Evolutionary conservation across 1,140 invertebrate genomes (phyloP).

Genomic region (Globodera rostochiensis): DNA sequence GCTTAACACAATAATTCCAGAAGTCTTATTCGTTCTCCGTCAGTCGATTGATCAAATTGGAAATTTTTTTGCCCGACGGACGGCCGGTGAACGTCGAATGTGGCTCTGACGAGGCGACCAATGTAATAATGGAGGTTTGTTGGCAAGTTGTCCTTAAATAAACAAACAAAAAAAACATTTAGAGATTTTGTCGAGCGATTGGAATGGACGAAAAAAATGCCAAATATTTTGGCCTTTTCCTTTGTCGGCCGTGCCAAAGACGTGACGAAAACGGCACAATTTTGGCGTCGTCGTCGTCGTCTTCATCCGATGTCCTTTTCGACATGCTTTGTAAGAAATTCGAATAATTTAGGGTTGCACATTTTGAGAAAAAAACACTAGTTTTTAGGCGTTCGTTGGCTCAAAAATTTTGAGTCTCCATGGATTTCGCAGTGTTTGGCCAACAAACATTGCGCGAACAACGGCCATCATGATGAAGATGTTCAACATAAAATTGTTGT

Average conservation of each 20-base stretch:
- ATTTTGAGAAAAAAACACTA: conserved; percentile 18
- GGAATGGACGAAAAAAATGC: conserved; percentile 37
- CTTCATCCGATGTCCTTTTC: conserved; percentile 10
- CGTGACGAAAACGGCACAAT: background rate
- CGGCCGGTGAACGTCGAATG: conserved; percentile 43
- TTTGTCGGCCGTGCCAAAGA: conserved; percentile 17
- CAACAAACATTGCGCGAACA: conserved; percentile 21
- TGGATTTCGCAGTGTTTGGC: conserved; percentile 46
- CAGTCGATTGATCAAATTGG: conserved; percentile 42
- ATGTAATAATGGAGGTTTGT: conserved; percentile 45
- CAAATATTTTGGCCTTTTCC: conserved; percentile 41
- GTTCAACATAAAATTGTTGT: conserved; percentile 43
- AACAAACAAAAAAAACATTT: conserved; percentile 7
- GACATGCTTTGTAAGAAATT: conserved; percentile 38
- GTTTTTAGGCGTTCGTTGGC: conserved; percentile 52
- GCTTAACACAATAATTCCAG: conserved; percentile 9
- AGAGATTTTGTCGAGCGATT: conserved; percentile 42
- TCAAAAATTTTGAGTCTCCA: conserved; percentile 55
- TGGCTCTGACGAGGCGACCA: conserved; percentile 48
- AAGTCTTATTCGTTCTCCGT: conserved; percentile 31
- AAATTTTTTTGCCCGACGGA: conserved; percentile 51
- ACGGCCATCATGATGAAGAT: conserved; percentile 10
- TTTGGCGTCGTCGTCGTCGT: background rate
- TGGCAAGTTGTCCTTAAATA: no score
- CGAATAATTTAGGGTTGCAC: background rate